Percentiles rank a stretch among this genome's conserved stretches.
Conservation (phyloP, 2,113 vertebrate genomes). For the Odontophorus gujanensis region DNA sequence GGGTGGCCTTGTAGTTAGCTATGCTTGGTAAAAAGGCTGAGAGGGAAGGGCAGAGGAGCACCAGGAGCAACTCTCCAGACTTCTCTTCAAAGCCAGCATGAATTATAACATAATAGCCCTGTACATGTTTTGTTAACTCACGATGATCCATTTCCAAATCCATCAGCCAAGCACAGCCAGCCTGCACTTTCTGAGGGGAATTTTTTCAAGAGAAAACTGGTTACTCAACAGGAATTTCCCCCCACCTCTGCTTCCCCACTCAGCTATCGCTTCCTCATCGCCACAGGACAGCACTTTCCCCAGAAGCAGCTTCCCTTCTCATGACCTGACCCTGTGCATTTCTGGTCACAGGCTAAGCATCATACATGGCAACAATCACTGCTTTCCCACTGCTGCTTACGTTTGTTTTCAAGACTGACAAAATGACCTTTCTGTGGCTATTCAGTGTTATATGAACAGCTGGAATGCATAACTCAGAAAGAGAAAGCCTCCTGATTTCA, state of each 20-base stretch:
- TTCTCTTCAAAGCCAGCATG: not conserved
- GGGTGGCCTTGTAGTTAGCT: too few species aligned
- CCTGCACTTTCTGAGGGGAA: not conserved
- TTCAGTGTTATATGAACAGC: conserved; percentile 26
- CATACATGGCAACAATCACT: not conserved
- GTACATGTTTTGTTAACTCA: not conserved
- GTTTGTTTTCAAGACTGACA: not conserved
- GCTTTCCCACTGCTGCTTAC: not conserved
- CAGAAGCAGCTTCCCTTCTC: not conserved
- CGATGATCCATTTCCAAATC: not conserved
- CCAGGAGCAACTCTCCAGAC: not conserved
- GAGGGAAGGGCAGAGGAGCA: not conserved
- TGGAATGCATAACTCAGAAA: conserved; percentile 26
- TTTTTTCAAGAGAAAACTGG: not conserved
- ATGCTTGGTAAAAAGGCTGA: too few species aligned
- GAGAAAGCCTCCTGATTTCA: conserved; percentile 3
- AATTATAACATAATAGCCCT: not conserved
- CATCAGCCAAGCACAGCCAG: not conserved
- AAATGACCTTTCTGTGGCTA: not conserved
- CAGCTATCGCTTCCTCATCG: not conserved
- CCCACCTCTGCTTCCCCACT: not conserved
- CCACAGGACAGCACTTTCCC: not conserved
- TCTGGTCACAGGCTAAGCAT: not conserved
- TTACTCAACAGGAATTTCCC: not conserved
- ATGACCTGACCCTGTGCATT: not conserved